Conservation (phyloP, 2,888 invertebrate species). For the Xylota segnis region DNA sequence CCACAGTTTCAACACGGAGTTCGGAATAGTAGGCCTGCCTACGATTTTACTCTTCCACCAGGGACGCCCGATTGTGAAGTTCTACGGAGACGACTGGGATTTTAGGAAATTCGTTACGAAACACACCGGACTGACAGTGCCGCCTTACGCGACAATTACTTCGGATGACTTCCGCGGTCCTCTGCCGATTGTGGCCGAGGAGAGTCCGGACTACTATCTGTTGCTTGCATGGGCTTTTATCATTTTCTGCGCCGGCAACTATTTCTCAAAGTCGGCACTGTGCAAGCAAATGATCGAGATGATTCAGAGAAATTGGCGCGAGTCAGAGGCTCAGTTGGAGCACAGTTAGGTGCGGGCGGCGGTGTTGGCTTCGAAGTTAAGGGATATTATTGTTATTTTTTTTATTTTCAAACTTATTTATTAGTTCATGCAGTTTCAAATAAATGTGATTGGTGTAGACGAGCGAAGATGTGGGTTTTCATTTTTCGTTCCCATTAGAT, state of each 20-base stretch:
- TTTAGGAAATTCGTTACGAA: conserved; percentile 92
- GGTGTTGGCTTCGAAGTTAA: not conserved
- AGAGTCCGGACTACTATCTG: conserved; percentile 92
- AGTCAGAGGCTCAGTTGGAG: conserved; percentile 88
- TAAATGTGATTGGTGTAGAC: conserved; percentile 55
- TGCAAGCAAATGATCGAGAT: conserved; percentile 93
- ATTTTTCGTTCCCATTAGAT: too few species aligned
- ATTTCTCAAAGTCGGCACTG: conserved; percentile 90
- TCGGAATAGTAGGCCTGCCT: conserved; percentile 96
- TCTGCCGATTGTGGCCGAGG: conserved; percentile 90
- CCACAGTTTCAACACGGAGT: conserved; percentile 94
- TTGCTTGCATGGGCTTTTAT: conserved; percentile 95
- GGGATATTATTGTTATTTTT: conserved; percentile 42
- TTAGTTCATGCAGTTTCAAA: conserved; percentile 54
- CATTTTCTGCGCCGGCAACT: conserved; percentile 89
- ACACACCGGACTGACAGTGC: conserved; percentile 89
- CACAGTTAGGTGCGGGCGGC: conserved; percentile 60
- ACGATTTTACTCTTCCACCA: conserved; percentile 95
- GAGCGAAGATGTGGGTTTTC: not conserved
- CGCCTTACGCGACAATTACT: conserved; percentile 87
- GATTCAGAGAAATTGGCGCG: conserved; percentile 94
- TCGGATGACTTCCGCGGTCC: conserved; percentile 93
- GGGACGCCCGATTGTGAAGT: conserved; percentile 93
- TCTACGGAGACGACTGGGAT: conserved; percentile 92
- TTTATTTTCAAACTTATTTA: conserved; percentile 54